phyloP scores from a whole-genome alignment of 2,888 invertebrate species.

The Melangyna quadrimaculata region DNA sequence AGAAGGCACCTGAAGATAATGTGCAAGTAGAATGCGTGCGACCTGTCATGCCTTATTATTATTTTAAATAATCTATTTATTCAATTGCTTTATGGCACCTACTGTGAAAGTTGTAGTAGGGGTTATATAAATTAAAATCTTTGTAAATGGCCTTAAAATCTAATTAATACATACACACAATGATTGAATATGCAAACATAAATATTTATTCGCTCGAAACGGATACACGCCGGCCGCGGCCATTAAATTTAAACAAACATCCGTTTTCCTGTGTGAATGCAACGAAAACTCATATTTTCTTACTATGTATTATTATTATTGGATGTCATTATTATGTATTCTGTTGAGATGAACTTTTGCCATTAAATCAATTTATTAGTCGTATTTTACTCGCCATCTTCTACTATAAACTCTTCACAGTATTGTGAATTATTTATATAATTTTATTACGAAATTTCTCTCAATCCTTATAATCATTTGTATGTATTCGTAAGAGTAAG shows the following conservation, averaged over 20 bases:
- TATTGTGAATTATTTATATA: slow-evolving; percentile 53
- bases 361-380: slow-evolving; percentile 3
- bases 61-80: no score
- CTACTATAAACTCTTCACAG: background rate
- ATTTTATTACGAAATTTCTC: slow-evolving; percentile 32
- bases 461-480: slow-evolving; percentile 42
- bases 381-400: background rate
- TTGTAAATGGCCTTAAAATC: no score
- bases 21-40: no score
- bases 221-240: background rate
- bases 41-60: no score
- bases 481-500: background rate
- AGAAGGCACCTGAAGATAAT: no score
- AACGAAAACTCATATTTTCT: background rate
- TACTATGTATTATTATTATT: background rate
- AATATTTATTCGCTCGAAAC: background rate
- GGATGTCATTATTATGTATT: background rate
- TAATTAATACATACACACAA: background rate
- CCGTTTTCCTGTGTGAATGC: background rate
- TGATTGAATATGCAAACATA: background rate
- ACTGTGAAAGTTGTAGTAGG: no score
- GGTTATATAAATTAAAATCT: no score
- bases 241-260: background rate
- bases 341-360: background rate
- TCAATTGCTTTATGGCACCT: no score